These are phyloP conservation scores for Buathra laborator DNA, from an alignment of 2,888 invertebrate genomes.

Conservation along the genomic window DNA sequence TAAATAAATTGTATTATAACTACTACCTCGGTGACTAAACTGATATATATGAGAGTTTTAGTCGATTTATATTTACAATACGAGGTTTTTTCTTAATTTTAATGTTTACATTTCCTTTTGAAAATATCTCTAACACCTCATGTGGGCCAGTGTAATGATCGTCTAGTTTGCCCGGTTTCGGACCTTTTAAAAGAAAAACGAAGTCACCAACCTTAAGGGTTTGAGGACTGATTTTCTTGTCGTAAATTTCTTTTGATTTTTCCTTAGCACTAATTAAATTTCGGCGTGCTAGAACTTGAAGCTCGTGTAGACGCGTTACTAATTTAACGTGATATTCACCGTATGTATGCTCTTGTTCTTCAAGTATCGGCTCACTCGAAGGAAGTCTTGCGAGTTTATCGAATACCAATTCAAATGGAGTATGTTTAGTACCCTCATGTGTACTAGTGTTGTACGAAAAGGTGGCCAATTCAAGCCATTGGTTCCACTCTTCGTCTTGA, in stretches of 20 bases:
- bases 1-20: not conserved
- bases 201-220: slow-evolving; percentile 57
- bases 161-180: slow-evolving; percentile 59
- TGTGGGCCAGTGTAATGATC: slow-evolving; percentile 63
- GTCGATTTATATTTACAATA: slow-evolving; percentile 33
- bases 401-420: too few species aligned
- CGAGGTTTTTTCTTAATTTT: slow-evolving; percentile 45
- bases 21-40: not conserved
- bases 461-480: too few species aligned
- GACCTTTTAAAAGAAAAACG: slow-evolving; percentile 60
- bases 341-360: too few species aligned
- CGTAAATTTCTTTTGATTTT: slow-evolving; percentile 61
- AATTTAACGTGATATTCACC: too few species aligned
- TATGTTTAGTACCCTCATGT: too few species aligned
- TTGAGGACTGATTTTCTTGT: slow-evolving; percentile 49
- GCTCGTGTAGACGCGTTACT: too few species aligned
- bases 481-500: too few species aligned
- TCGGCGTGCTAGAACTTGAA: too few species aligned
- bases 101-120: slow-evolving; percentile 52
- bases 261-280: not conserved
- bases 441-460: too few species aligned
- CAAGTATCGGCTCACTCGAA: too few species aligned
- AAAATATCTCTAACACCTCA: slow-evolving; percentile 55
- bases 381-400: too few species aligned
- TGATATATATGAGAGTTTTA: slow-evolving; percentile 7